Evolutionary conservation across 2,113 vertebrate species (phyloP).

Genomic region (Lepisosteus oculatus): DNA sequence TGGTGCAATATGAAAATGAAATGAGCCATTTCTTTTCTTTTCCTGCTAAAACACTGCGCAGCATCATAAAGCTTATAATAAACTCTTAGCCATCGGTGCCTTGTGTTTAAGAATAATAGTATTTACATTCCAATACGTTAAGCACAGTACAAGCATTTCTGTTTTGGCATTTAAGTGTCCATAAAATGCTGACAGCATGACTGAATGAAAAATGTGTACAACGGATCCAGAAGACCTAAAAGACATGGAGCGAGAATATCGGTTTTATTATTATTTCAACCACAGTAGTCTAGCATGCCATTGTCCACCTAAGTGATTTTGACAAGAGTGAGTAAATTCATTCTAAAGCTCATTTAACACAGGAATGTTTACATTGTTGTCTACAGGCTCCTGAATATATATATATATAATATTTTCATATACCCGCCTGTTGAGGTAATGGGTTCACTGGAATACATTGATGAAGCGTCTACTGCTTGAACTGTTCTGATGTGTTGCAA

Average conservation of each 20-base stretch:
- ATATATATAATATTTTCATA: too few relatives aligned
- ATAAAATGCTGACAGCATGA: constrained; percentile 5
- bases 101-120: constrained; percentile 12
- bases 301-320: too few relatives aligned
- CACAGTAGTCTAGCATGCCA: neutral
- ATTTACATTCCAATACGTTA: constrained; percentile 17
- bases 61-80: constrained; percentile 10
- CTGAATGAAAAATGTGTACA: neutral
- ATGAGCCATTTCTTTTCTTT: constrained; percentile 3
- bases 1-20: neutral
- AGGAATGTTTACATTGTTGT: too few relatives aligned
- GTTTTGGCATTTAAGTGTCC: neutral
- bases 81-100: neutral
- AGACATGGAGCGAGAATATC: neutral
- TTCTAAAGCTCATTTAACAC: too few relatives aligned
- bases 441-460: too few relatives aligned
- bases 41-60: neutral
- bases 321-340: too few relatives aligned
- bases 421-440: too few relatives aligned
- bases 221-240: too few relatives aligned
- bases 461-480: too few relatives aligned
- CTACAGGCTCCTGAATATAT: too few relatives aligned
- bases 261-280: neutral
- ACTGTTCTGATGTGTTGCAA: too few relatives aligned
- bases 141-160: constrained; percentile 2